Evolutionary conservation across 2,888 invertebrate species (phyloP).

Genomic region (Myathropa florea): DNA sequence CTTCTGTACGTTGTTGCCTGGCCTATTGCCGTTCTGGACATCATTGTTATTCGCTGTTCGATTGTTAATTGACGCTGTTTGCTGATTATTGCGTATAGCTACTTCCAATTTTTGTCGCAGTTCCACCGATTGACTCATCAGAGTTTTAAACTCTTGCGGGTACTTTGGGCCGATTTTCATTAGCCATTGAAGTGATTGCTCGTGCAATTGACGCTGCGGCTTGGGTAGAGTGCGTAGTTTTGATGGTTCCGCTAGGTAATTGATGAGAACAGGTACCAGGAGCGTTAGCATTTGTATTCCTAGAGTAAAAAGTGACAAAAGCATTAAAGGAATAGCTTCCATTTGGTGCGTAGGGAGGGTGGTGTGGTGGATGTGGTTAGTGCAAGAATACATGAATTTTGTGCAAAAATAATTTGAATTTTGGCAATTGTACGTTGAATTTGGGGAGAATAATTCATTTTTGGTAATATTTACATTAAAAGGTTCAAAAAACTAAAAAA

Average conservation of each 20-base stretch:
- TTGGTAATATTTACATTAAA: neutral
- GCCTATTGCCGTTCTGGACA: constrained; percentile 78
- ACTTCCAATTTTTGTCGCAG: constrained; percentile 91
- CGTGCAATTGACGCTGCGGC: constrained; percentile 88
- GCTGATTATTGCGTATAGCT: constrained; percentile 89
- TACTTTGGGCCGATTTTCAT: constrained; percentile 96
- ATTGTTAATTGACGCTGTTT: constrained; percentile 81
- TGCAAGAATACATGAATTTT: constrained; percentile 43
- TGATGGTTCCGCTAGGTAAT: constrained; percentile 88
- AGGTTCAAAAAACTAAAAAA: neutral
- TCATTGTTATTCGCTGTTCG: constrained; percentile 81
- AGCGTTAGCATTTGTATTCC: constrained; percentile 94
- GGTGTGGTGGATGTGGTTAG: constrained; percentile 15
- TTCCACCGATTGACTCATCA: constrained; percentile 92
- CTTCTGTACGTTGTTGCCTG: constrained; percentile 80
- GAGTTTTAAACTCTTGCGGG: constrained; percentile 94
- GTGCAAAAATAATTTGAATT: constrained; percentile 34
- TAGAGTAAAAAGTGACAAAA: constrained; percentile 79
- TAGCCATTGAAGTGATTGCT: constrained; percentile 93
- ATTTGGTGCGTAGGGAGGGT: constrained; percentile 28
- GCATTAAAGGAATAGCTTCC: constrained; percentile 7
- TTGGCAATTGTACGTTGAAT: constrained; percentile 43
- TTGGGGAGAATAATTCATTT: neutral
- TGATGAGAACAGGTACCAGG: constrained; percentile 94
- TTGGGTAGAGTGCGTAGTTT: constrained; percentile 84